Evolutionary conservation across 2,888 invertebrate genomes (phyloP).

Genomic region (Drosophila melanocephala): DNA sequence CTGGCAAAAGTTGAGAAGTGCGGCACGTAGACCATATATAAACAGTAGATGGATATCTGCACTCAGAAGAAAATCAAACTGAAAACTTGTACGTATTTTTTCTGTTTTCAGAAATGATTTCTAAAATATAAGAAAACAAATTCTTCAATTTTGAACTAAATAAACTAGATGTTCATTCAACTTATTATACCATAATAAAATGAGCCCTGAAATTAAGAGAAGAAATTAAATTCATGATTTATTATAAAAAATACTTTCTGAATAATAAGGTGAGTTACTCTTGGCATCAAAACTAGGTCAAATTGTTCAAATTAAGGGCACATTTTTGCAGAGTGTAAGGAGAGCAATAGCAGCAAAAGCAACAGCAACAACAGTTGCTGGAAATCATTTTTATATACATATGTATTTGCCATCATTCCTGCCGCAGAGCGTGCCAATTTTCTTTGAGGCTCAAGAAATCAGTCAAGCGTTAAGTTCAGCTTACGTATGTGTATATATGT

Average conservation of each 20-base stretch:
- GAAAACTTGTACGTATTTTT: background rate
- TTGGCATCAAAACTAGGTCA: background rate
- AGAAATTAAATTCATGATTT: too few relatives aligned
- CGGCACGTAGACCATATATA: conserved; percentile 63
- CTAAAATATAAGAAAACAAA: background rate
- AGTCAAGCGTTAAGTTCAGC: conserved; percentile 70
- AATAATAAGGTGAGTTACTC: background rate
- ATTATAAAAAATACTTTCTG: too few relatives aligned
- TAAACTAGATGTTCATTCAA: background rate
- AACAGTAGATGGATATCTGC: conserved; percentile 60
- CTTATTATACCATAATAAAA: background rate
- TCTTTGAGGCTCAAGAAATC: conserved; percentile 71
- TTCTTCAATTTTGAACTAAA: too few relatives aligned
- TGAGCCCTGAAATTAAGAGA: background rate
- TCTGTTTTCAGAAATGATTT: background rate
- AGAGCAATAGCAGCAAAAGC: background rate
- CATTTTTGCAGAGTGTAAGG: conserved; percentile 13
- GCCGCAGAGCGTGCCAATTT: conserved; percentile 58
- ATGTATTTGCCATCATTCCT: conserved; percentile 3
- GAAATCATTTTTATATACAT: conserved; percentile 51
- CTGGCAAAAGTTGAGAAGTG: conserved; percentile 13
- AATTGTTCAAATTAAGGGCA: background rate
- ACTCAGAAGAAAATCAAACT: background rate
- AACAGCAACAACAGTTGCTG: conserved; percentile 34
- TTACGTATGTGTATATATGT: conserved; percentile 16